Evolutionary conservation across 2,113 vertebrate species (phyloP).

Genomic region (Athene cunicularia): DNA sequence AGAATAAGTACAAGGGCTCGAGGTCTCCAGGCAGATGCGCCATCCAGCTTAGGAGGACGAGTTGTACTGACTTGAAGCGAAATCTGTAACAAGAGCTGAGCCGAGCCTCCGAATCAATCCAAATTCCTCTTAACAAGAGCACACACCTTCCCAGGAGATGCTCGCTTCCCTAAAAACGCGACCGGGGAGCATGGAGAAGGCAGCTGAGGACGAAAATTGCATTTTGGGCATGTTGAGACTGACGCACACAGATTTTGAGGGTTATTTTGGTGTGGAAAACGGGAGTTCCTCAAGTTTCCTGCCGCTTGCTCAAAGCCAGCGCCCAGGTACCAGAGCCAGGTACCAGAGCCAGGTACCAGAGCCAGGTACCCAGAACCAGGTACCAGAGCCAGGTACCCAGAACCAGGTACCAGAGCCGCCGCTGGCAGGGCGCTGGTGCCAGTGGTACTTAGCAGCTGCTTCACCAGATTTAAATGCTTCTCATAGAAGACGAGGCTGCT

Average conservation of each 20-base stretch:
- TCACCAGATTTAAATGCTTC: not conserved
- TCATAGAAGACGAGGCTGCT: not conserved
- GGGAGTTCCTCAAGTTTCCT: not conserved
- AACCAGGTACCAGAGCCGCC: accelerated
- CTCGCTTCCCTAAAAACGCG: not conserved
- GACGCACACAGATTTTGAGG: not conserved
- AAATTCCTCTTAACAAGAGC: not conserved
- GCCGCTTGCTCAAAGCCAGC: not conserved
- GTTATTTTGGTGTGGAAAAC: not conserved
- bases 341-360: too few species aligned
- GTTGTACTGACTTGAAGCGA: not conserved
- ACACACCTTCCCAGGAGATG: not conserved
- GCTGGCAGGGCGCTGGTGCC: not conserved
- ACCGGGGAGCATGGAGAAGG: not conserved
- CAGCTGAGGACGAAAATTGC: not conserved
- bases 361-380: too few species aligned
- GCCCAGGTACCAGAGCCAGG: not conserved
- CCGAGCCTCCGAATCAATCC: accelerated
- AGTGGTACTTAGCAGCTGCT: not conserved
- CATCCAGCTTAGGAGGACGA: not conserved
- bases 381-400: too few species aligned
- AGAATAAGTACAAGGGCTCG: not conserved
- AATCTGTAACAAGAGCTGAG: not conserved
- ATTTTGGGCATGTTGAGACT: not conserved
- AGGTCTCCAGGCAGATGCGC: not conserved